phyloP scores from a whole-genome alignment of 2,113 vertebrate species.

The Desmodus rotundus region DNA sequence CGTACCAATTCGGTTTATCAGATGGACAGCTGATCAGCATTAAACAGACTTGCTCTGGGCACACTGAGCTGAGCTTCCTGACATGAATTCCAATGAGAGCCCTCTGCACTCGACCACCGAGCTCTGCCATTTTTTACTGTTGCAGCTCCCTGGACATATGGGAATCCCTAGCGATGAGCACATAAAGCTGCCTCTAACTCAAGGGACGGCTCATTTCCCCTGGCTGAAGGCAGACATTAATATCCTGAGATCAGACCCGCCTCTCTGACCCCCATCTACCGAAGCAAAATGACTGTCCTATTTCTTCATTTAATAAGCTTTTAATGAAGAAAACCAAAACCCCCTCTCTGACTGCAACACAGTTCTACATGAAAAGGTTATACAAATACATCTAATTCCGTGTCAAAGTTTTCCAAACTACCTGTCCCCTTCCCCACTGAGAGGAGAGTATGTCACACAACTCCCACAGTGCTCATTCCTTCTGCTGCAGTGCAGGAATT shows the following conservation, averaged over 20 bases:
- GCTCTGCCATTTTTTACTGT: slow-evolving; percentile 76
- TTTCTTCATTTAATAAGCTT: slow-evolving; percentile 85
- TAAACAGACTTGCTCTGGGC: slow-evolving; percentile 84
- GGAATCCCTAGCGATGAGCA: slow-evolving; percentile 86
- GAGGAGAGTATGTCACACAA: not conserved
- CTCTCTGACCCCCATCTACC: slow-evolving; percentile 80
- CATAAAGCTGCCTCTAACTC: slow-evolving; percentile 81
- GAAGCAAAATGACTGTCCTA: slow-evolving; percentile 81
- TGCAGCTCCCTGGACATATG: slow-evolving; percentile 82
- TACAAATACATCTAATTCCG: slow-evolving; percentile 75
- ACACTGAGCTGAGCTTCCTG: slow-evolving; percentile 79
- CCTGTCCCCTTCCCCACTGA: slow-evolving; percentile 47
- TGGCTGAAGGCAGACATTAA: slow-evolving; percentile 86
- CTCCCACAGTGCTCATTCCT: slow-evolving; percentile 50
- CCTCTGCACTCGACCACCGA: slow-evolving; percentile 73
- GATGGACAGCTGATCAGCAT: slow-evolving; percentile 86
- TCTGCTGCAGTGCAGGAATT: slow-evolving; percentile 43
- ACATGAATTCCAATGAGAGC: slow-evolving; percentile 84
- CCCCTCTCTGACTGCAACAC: slow-evolving; percentile 69
- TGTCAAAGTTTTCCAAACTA: slow-evolving; percentile 74
- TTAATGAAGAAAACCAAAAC: slow-evolving; percentile 84
- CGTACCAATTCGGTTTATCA: slow-evolving; percentile 80
- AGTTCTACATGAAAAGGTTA: slow-evolving; percentile 76
- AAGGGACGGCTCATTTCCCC: slow-evolving; percentile 83
- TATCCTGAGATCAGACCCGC: slow-evolving; percentile 81